phyloP scores from a whole-genome alignment of 2,888 invertebrate species.

The Patella caerulea region DNA sequence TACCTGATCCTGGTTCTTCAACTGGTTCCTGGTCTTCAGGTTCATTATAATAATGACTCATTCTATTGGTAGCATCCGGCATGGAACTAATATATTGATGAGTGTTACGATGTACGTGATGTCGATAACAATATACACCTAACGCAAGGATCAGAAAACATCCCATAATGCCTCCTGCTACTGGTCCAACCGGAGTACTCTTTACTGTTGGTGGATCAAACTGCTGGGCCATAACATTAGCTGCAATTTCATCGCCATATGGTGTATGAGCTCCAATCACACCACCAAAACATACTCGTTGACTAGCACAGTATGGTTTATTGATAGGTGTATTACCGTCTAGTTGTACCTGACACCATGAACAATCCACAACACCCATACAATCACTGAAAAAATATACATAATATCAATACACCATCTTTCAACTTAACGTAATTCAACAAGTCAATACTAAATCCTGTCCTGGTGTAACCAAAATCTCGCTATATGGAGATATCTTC shows the following conservation, averaged over 20 bases:
- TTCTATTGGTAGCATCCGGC: conserved; percentile 69
- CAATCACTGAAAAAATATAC: conserved; percentile 69
- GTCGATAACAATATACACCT: conserved; percentile 84
- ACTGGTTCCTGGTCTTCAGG: conserved; percentile 67
- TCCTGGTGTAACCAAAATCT: no score
- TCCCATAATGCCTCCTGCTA: conserved; percentile 87
- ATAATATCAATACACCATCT: not conserved
- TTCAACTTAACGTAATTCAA: no score
- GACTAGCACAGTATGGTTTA: conserved; percentile 84
- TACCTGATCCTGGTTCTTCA: conserved; percentile 66
- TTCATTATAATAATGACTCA: conserved; percentile 72
- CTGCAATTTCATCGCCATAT: conserved; percentile 79
- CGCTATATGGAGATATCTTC: no score
- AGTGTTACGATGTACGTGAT: conserved; percentile 70
- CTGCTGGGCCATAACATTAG: conserved; percentile 39
- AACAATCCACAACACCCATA: conserved; percentile 85
- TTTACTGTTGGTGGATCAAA: conserved; percentile 53
- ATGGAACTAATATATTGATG: conserved; percentile 68
- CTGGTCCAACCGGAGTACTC: conserved; percentile 84
- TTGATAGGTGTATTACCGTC: conserved; percentile 81
- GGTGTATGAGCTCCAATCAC: conserved; percentile 87
- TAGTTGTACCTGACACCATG: conserved; percentile 89
- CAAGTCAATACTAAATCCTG: no score
- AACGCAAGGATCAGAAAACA: conserved; percentile 85
- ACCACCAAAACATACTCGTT: conserved; percentile 88